Evolutionary conservation across 2,113 vertebrate species (phyloP), one percentile per base, ranked within the genome.

Genomic region (Sminthopsis crassicaudata): DNA sequence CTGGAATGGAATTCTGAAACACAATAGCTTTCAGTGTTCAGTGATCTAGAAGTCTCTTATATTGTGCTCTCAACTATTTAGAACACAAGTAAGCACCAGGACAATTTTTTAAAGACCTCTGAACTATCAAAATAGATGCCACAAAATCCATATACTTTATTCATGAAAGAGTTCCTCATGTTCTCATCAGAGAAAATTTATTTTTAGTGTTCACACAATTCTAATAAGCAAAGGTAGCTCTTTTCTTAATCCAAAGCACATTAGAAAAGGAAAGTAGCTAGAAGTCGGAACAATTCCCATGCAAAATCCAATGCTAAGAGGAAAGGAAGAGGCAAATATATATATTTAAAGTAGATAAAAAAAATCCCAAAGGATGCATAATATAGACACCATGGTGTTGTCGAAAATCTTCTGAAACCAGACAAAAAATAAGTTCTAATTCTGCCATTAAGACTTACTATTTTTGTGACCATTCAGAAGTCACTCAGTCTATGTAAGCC

Each of bases 61-160:
- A 4, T 9, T 7, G 25, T 26, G 89, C 24, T 76, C 84, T 76
- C 46, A 10, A 26, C 91, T 42, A 11, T 12, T 3, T 60, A 27
- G 22, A 42, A 57, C 30, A 11, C 26, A 36, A 26, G 46, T 2
- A 67, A 52, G 76, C 25, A 26, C n/a, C 55, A 46, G 60, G 36
- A 51, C 22, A 2, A 14, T 22, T 24, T 30, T 25, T 27, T 84
- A 42, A 26, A 9, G 10, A 11, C 1, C 55, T 53, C 7, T 4
- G 26, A 11, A 9, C 54, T 23, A 48, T 26, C 16, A 6, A 53
- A 19, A 53, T 26, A 42, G 23, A 23, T 84, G 42, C 42, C n/a
- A 4, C 0, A 6, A 0, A 54, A 84, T 27, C 46, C 0, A 7
- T 0, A 23, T 25, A 0, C 0, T 42, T 8, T 8, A n/a, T 8